Conservation (phyloP, 2,113 vertebrate genomes). For the Typhlomys cinereus region DNA sequence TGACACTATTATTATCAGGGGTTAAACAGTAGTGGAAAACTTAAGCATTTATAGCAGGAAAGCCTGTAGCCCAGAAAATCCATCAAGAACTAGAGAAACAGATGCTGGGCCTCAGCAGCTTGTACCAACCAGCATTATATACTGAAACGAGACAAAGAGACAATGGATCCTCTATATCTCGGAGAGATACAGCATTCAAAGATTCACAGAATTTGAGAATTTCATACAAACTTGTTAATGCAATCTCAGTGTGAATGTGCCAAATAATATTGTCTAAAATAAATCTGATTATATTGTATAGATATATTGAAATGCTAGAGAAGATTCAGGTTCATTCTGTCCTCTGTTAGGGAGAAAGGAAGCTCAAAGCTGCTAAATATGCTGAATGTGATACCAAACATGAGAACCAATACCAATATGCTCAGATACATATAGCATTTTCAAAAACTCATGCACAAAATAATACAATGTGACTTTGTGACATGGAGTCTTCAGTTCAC, state of each 20-base stretch:
- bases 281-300: not conserved
- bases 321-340: slow-evolving; percentile 20
- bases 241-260: not conserved
- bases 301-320: not conserved
- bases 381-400: too few species aligned
- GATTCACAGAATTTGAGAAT: too few species aligned
- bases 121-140: not conserved
- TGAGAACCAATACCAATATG: not conserved
- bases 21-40: not conserved
- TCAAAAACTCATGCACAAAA: not conserved
- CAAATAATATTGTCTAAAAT: accelerated
- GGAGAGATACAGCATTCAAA: not conserved
- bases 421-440: not conserved
- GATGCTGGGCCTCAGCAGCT: too few species aligned
- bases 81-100: not conserved
- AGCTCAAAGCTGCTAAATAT: not conserved
- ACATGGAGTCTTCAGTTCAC: not conserved
- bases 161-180: not conserved
- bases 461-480: not conserved
- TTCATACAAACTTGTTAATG: not conserved
- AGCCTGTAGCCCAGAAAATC: not conserved
- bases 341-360: not conserved
- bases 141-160: not conserved
- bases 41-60: not conserved
- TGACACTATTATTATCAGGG: not conserved